These are phyloP conservation scores for Sialis lutaria DNA, from an alignment of 2,888 invertebrate species.

Conservation along the genomic window DNA sequence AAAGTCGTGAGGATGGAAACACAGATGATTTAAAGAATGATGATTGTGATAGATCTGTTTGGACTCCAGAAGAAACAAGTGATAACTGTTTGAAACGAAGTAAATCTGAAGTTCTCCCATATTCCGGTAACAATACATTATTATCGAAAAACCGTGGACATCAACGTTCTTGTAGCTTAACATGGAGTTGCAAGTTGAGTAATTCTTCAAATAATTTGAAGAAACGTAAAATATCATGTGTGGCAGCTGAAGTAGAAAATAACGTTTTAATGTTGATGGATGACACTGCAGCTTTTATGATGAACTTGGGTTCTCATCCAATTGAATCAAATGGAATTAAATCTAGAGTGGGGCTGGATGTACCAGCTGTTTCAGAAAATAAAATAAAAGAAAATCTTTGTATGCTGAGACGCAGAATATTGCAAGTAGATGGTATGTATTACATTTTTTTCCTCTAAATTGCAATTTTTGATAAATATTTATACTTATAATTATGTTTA, in stretches of 20 bases:
- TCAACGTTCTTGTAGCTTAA: constrained; percentile 48
- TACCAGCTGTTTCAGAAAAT: constrained; percentile 22
- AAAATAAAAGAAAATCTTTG: constrained; percentile 19
- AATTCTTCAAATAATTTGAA: constrained; percentile 42
- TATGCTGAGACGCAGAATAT: constrained; percentile 21
- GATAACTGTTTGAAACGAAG: constrained; percentile 36
- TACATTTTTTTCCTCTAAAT: neutral
- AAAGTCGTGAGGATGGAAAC: constrained; percentile 35
- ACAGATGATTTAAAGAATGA: constrained; percentile 45
- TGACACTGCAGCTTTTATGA: constrained; percentile 15
- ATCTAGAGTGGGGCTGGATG: constrained; percentile 14
- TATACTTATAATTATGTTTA: neutral
- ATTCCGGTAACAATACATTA: constrained; percentile 26
- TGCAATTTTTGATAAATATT: neutral
- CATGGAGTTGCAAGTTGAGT: constrained; percentile 54
- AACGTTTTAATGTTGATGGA: constrained; percentile 17
- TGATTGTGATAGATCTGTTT: constrained; percentile 22
- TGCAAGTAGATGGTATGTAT: constrained; percentile 33
- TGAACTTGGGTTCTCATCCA: constrained; percentile 18
- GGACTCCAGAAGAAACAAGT: constrained; percentile 7
- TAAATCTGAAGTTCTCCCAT: constrained; percentile 37
- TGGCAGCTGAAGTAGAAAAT: constrained; percentile 14
- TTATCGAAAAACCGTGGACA: constrained; percentile 33
- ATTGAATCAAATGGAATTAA: constrained; percentile 10
- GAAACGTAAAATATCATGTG: constrained; percentile 39